These are phyloP conservation scores for Alexandromys fortis DNA, from an alignment of 2,113 vertebrate species.

Conservation along the genomic window DNA sequence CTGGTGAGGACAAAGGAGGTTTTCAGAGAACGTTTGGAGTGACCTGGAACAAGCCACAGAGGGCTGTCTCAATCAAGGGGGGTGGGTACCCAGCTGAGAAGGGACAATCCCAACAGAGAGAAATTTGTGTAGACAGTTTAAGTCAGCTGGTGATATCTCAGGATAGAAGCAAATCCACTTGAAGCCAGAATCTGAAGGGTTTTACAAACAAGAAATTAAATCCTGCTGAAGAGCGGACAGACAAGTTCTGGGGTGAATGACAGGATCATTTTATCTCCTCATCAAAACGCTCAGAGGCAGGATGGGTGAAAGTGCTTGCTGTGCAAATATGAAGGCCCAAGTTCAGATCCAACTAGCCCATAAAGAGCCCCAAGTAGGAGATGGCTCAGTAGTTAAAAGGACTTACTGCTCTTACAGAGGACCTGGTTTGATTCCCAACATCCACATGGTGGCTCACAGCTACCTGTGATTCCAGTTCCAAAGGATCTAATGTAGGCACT, in stretches of 20 bases:
- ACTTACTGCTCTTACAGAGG: not conserved
- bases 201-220: slow-evolving; percentile 64
- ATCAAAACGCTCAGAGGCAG: not conserved
- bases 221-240: not conserved
- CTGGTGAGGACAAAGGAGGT: slow-evolving; percentile 73
- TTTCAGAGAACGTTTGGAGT: slow-evolving; percentile 68
- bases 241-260: not conserved
- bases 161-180: slow-evolving; percentile 50
- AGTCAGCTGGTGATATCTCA: slow-evolving; percentile 25
- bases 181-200: slow-evolving; percentile 52
- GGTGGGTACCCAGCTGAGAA: not conserved
- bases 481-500: not conserved
- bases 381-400: not conserved
- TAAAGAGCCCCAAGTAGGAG: not conserved
- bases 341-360: not conserved
- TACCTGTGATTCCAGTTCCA: not conserved
- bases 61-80: slow-evolving; percentile 43
- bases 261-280: not conserved
- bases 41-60: slow-evolving; percentile 62
- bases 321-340: not conserved
- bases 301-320: not conserved
- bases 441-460: not conserved
- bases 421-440: not conserved
- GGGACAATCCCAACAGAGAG: slow-evolving; percentile 47
- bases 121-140: slow-evolving; percentile 47